Base-by-base conservation (phyloP, 2,888 invertebrate species). In the Chironomus tentans region DNA sequence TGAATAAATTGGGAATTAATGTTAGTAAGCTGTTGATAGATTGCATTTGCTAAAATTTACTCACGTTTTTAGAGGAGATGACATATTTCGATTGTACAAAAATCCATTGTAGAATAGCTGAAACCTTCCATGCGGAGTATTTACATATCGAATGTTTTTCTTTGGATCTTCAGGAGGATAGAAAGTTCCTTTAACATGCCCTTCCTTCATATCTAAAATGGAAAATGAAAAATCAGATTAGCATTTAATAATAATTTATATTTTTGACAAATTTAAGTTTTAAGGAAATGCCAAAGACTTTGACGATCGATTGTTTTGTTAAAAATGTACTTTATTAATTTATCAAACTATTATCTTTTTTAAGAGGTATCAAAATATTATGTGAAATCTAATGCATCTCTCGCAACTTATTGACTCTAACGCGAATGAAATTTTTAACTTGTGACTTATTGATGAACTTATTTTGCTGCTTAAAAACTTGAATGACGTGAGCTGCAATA, bases 401-500 rank as follows among this genome's bases (percentile, higher is more conserved):
- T 46, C 22, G 47, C 5, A 38, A 24, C n/a, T 74, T 74, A 21
- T 65, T 28, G 4, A 76, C 4, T n/a, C 22, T 2, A 48, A 38
- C 48, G 7, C 28, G 24, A 21, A 69, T 76, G 68, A 18, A 76
- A 22, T 46, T 38, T 50, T 50, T 76, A 12, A 76, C 69, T 13
- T 48, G 15, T 5, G 38, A 7, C 6, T 68, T 15, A 15, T 50
- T 47, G 12, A 76, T 15, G 6, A 15, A 0, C 38, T 69, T 48
- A 15, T 56, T 56, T 38, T 69, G 81, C 65, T 81, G 80, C 7
- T 80, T 80, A 77, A 82, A 84, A 2, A 84, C 82, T 77, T 83
- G 81, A 1, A 82, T 80, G 3, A 84, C 82, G 77, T 84, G 84
- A 47, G 81, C 84, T 84, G 79, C 5, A 78, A 79, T 18, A 6